Evolutionary conservation across 2,888 invertebrate species (phyloP).

Genomic region (Polydrusus tereticollis): DNA sequence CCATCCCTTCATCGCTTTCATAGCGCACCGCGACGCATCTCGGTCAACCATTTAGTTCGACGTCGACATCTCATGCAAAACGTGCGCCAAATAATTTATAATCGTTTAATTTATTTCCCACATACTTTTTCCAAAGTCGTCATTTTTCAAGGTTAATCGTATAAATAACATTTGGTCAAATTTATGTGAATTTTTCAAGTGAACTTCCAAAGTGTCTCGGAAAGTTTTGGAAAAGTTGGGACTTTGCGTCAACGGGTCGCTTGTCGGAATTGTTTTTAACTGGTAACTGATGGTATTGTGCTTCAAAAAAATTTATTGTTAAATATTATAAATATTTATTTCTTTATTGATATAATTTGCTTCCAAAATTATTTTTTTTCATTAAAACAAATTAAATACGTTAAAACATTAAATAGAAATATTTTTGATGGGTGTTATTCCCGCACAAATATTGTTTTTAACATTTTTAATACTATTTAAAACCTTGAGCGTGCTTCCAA

Average conservation of each 20-base stretch:
- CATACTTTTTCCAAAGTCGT: slow-evolving; percentile 14
- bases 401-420: too few species aligned
- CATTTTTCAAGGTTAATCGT: background rate
- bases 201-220: background rate
- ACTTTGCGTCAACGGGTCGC: background rate
- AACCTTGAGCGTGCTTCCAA: too few species aligned
- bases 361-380: too few species aligned
- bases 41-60: slow-evolving; percentile 54
- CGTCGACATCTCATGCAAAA: slow-evolving; percentile 53
- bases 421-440: too few species aligned
- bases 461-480: too few species aligned
- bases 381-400: too few species aligned
- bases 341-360: too few species aligned
- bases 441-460: too few species aligned
- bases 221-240: slow-evolving; percentile 20
- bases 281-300: slow-evolving; percentile 29
- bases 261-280: slow-evolving; percentile 17
- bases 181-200: background rate
- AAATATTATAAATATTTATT: too few species aligned
- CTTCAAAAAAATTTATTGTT: background rate
- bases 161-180: background rate
- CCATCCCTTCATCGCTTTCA: slow-evolving; percentile 41
- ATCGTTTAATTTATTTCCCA: slow-evolving; percentile 11
- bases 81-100: slow-evolving; percentile 38
- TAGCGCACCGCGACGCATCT: slow-evolving; percentile 49